Percentiles rank a stretch among this genome's conserved stretches.
Conservation (phyloP, 2,113 vertebrate genomes). For the Prinia subflava region DNA sequence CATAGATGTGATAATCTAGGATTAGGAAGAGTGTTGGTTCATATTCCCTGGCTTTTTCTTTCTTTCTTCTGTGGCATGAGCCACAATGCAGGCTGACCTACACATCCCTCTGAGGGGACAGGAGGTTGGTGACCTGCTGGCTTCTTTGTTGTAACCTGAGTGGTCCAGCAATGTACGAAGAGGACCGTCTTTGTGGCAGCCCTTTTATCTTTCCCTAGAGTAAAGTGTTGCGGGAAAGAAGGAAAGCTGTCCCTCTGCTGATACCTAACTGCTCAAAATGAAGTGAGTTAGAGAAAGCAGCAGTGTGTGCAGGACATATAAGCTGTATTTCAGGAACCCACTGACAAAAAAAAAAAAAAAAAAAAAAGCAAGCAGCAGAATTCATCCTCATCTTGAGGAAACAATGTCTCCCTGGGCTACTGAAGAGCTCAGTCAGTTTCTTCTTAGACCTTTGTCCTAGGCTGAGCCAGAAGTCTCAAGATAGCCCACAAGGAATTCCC, state of each 20-base stretch:
- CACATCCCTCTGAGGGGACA: rapidly evolving
- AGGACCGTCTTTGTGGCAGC: rapidly evolving
- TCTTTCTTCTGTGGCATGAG: not conserved
- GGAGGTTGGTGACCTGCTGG: not conserved
- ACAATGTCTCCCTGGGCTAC: not conserved
- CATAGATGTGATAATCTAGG: not conserved
- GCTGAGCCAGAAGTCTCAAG: not conserved
- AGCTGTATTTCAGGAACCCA: not conserved
- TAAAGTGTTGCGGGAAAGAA: not conserved
- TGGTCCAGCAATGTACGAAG: not conserved
- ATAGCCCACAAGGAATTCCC: not conserved
- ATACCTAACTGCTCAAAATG: not conserved
- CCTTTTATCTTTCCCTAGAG: not conserved
- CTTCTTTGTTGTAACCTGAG: not conserved
- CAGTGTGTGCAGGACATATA: rapidly evolving
- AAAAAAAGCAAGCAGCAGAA: not conserved
- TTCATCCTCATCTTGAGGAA: not conserved
- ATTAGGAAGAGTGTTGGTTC: not conserved
- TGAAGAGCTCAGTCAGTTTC: not conserved
- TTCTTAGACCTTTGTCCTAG: not conserved
- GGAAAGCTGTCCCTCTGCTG: not conserved
- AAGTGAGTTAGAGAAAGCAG: not conserved
- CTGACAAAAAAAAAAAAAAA: not conserved
- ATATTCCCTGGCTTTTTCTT: not conserved
- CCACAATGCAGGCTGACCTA: not conserved